phyloP scores from a whole-genome alignment of 2,113 vertebrate species.

The Gallinago undulata region DNA sequence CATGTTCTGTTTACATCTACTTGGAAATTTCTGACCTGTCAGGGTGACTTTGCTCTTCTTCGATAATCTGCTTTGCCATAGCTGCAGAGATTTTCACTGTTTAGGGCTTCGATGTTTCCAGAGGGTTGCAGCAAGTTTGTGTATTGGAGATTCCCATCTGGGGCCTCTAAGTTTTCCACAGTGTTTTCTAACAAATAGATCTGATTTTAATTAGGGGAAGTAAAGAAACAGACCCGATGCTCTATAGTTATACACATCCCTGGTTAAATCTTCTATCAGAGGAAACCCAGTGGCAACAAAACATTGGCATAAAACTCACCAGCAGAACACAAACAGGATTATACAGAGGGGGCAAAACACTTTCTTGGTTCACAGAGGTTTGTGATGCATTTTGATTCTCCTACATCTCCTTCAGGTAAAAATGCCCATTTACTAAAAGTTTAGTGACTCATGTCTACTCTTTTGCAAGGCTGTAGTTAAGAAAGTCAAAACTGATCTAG shows the following conservation, averaged over 20 bases:
- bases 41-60: background rate
- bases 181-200: background rate
- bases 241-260: background rate
- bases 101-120: background rate
- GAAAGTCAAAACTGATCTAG: background rate
- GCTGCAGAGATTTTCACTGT: background rate
- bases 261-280: background rate
- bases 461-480: background rate
- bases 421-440: background rate
- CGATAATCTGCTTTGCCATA: background rate
- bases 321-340: background rate
- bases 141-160: background rate
- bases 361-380: background rate
- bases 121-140: background rate
- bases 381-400: background rate
- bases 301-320: background rate
- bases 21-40: background rate
- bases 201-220: background rate
- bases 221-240: background rate
- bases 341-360: accelerated
- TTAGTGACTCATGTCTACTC: background rate
- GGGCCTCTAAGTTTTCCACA: background rate
- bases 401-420: background rate
- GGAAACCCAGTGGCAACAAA: background rate
- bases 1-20: background rate